Evolutionary conservation across 2,888 invertebrate genomes (phyloP).

Genomic region (Hylaea fasciaria): DNA sequence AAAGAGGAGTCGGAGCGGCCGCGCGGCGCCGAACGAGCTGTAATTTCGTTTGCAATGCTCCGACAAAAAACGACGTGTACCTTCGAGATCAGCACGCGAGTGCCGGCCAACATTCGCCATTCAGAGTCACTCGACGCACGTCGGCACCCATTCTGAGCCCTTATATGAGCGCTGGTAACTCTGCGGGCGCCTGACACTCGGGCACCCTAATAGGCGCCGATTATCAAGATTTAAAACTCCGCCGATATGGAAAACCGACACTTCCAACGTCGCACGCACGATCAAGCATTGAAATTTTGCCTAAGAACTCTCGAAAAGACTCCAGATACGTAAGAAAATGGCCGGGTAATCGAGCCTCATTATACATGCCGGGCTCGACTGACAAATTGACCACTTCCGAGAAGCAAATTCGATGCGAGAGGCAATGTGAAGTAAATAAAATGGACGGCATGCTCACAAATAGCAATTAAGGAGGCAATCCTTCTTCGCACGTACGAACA

Average conservation of each 20-base stretch:
- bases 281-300: conserved; percentile 16
- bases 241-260: conserved; percentile 40
- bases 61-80: conserved; percentile 73
- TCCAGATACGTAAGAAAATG: conserved; percentile 42
- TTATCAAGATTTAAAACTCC: conserved; percentile 51
- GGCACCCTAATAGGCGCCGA: conserved; percentile 57
- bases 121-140: conserved; percentile 59
- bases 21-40: conserved; percentile 78
- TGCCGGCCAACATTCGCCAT: conserved; percentile 62
- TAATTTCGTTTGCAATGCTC: conserved; percentile 78
- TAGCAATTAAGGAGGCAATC: conserved; percentile 74
- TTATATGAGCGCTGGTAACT: conserved; percentile 60
- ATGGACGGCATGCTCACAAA: conserved; percentile 48
- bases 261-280: conserved; percentile 25
- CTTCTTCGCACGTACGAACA: conserved; percentile 78
- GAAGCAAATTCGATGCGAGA: conserved; percentile 59
- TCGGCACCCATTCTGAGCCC: conserved; percentile 66
- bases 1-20: conserved; percentile 77
- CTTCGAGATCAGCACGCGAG: conserved; percentile 65
- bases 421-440: conserved; percentile 58
- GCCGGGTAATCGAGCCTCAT: conserved; percentile 52
- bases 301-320: conserved; percentile 18
- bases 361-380: conserved; percentile 50
- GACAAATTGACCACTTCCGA: conserved; percentile 67
- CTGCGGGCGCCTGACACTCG: conserved; percentile 42